Evolutionary conservation across 2,888 invertebrate species (phyloP).

Genomic region (Tenthredo notha): DNA sequence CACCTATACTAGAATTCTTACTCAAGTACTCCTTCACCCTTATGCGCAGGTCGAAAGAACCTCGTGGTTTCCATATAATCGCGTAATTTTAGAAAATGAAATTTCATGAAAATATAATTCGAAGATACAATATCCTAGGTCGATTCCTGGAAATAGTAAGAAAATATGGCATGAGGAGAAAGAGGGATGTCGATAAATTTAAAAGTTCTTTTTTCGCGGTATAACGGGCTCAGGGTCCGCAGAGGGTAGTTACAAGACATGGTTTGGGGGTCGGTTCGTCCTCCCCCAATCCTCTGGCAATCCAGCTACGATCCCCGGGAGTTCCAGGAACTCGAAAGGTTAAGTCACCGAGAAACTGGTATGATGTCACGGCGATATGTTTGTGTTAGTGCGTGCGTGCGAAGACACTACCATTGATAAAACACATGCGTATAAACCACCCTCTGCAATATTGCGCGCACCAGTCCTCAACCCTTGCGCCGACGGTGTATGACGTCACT

Average conservation of each 20-base stretch:
- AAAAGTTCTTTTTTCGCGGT: slow-evolving; percentile 14
- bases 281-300: slow-evolving; percentile 34
- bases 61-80: background rate
- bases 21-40: background rate
- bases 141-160: slow-evolving; percentile 6
- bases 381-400: background rate
- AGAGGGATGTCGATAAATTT: slow-evolving; percentile 41
- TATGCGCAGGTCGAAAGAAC: background rate
- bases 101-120: background rate
- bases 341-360: slow-evolving; percentile 44
- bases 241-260: slow-evolving; percentile 2
- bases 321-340: slow-evolving; percentile 48
- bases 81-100: background rate
- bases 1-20: background rate
- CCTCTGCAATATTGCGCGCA: slow-evolving; percentile 12
- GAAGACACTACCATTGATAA: background rate
- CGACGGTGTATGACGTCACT: slow-evolving; percentile 37
- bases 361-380: slow-evolving; percentile 37
- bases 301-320: slow-evolving; percentile 49
- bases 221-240: slow-evolving; percentile 18
- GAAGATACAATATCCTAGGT: background rate
- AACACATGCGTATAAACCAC: background rate
- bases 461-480: slow-evolving; percentile 40
- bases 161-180: background rate
- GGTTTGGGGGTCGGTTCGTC: background rate